Evolutionary conservation across 2,797 vertebrate species (phyloP).

Genomic region (Eidolon dupreanum): DNA sequence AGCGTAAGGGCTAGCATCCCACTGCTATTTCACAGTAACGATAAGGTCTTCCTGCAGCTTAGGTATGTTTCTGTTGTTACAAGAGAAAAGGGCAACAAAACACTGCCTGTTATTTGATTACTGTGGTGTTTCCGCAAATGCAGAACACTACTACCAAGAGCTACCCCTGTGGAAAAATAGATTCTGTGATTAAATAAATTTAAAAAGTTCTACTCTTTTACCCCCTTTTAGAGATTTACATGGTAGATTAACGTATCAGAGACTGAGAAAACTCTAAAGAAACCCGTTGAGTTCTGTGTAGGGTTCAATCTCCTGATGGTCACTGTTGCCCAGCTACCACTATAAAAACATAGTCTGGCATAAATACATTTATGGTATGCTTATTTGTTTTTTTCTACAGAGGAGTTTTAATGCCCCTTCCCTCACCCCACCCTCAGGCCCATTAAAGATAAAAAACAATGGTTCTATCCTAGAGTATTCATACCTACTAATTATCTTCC

Average conservation of each 20-base stretch:
- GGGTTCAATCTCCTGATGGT: background rate
- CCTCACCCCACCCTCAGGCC: background rate
- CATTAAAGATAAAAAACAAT: slow-evolving; percentile 1
- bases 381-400: background rate
- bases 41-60: background rate
- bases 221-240: background rate
- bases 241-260: background rate
- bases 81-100: slow-evolving; percentile 33
- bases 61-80: background rate
- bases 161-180: background rate
- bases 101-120: background rate
- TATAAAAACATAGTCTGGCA: background rate
- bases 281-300: slow-evolving; percentile 11
- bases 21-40: background rate
- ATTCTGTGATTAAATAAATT: slow-evolving; percentile 24
- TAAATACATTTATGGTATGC: background rate
- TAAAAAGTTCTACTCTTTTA: background rate
- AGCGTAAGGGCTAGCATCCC: background rate
- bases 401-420: background rate
- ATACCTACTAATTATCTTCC: background rate
- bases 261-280: slow-evolving; percentile 26
- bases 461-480: background rate
- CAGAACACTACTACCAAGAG: background rate
- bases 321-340: background rate
- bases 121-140: background rate